Conservation (phyloP, 2,113 vertebrate species). For the Pelobates fuscus region DNA sequence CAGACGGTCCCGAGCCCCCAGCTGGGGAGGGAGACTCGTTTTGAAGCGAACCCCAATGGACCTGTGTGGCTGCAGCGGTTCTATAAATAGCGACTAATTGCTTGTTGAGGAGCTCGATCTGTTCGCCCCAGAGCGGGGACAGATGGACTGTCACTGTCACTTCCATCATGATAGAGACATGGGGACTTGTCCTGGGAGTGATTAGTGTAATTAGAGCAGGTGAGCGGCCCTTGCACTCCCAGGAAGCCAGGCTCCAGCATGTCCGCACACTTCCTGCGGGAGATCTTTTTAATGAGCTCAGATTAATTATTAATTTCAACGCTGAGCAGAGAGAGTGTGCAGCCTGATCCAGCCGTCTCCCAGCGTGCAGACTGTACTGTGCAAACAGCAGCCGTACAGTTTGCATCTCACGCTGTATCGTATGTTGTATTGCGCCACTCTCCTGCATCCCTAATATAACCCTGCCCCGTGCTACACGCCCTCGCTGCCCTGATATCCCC, state of each 20-base stretch:
- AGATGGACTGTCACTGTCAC: conserved; percentile 6
- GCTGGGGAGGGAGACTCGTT: neutral
- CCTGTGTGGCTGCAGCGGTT: neutral
- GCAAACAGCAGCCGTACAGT: too few species aligned
- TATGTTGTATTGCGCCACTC: too few species aligned
- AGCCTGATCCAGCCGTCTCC: too few species aligned
- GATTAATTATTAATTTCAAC: conserved; percentile 38
- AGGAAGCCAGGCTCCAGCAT: neutral
- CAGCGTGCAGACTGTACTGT: too few species aligned
- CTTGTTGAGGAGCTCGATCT: conserved; percentile 7
- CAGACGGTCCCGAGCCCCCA: neutral
- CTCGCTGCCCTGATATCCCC: too few species aligned
- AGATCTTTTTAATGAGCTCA: conserved; percentile 3
- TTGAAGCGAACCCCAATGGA: conserved; percentile 16
- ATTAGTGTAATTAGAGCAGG: conserved; percentile 15
- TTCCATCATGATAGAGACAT: neutral
- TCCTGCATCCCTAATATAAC: too few species aligned
- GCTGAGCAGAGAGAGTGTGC: neutral
- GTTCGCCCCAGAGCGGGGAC: neutral
- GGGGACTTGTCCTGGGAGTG: neutral
- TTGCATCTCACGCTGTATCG: too few species aligned
- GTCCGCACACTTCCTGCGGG: conserved; percentile 4
- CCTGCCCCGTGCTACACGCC: too few species aligned
- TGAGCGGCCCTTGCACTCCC: neutral
- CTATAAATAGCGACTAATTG: conserved; percentile 38